Percentiles rank a stretch among this genome's conserved stretches.
phyloP scores from a whole-genome alignment of 2,113 vertebrate species.

The Oncorhynchus tshawytscha region DNA sequence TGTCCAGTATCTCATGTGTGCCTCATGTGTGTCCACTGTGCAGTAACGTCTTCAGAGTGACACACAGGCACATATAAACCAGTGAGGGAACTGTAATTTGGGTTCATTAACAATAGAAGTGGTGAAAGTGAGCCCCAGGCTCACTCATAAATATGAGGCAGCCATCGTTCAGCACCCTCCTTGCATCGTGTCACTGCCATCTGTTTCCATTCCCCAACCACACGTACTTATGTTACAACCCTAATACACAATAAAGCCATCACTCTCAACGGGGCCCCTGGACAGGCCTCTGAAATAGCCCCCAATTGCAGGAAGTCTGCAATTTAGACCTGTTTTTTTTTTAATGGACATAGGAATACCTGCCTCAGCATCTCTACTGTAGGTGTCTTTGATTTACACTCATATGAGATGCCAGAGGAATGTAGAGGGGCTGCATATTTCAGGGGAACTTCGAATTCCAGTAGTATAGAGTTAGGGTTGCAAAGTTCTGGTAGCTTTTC shows the following conservation, averaged over 20 bases:
- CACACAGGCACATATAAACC: not conserved
- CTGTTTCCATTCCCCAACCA: constrained; percentile 52
- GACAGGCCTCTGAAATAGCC: constrained; percentile 33
- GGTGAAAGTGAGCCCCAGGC: constrained; percentile 48
- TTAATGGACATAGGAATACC: not conserved
- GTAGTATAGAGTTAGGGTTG: too few species aligned
- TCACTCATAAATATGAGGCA: constrained; percentile 39
- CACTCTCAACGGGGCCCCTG: constrained; percentile 42
- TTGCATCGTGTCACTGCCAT: constrained; percentile 49
- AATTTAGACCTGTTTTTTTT: not conserved
- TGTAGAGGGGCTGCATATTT: not conserved
- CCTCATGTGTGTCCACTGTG: not conserved
- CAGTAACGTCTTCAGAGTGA: constrained; percentile 9
- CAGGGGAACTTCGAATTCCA: not conserved
- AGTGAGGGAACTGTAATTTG: constrained; percentile 30
- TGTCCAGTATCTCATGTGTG: not conserved
- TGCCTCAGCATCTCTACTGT: not conserved
- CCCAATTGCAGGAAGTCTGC: constrained; percentile 24
- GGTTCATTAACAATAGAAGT: constrained; percentile 51
- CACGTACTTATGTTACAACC: constrained; percentile 57
- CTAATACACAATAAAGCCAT: constrained; percentile 38
- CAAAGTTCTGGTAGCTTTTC: too few species aligned
- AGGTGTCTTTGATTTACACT: not conserved
- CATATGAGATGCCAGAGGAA: not conserved
- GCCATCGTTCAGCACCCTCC: constrained; percentile 50